Conservation (phyloP, 2,888 invertebrate genomes). For the Sarcophaga rosellei region DNA sequence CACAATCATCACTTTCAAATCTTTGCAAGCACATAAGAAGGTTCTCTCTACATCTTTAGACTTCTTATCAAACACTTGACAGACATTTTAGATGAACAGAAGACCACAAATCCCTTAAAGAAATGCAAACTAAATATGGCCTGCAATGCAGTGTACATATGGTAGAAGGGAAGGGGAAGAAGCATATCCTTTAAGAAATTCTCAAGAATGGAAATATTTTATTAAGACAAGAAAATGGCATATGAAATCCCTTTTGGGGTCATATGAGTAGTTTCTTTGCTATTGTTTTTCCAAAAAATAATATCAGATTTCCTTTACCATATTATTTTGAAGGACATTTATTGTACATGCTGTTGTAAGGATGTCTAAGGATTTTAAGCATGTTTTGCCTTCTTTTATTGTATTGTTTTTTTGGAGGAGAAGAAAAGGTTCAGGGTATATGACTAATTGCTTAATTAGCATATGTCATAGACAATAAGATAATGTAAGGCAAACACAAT, state of each 20-base stretch:
- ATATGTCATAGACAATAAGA: slow-evolving; percentile 77
- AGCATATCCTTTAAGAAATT: neutral
- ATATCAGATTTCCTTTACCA: slow-evolving; percentile 35
- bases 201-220: slow-evolving; percentile 29
- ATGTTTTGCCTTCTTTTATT: slow-evolving; percentile 75
- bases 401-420: neutral
- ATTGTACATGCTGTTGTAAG: slow-evolving; percentile 22
- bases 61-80: slow-evolving; percentile 77
- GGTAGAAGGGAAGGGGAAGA: too few species aligned
- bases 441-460: slow-evolving; percentile 82
- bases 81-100: slow-evolving; percentile 69
- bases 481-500: slow-evolving; percentile 70
- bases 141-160: neutral
- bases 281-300: slow-evolving; percentile 32
- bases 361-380: slow-evolving; percentile 69
- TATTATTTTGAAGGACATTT: slow-evolving; percentile 49
- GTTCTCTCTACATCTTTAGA: too few species aligned
- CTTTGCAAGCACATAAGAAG: neutral
- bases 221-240: slow-evolving; percentile 27
- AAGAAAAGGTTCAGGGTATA: slow-evolving; percentile 68
- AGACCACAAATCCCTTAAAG: slow-evolving; percentile 57
- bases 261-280: slow-evolving; percentile 69
- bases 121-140: slow-evolving; percentile 32
- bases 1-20: slow-evolving; percentile 7
- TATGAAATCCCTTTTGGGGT: slow-evolving; percentile 56